Conservation (phyloP, 1,140 invertebrate species). For the Oedothorax gibbosus region DNA sequence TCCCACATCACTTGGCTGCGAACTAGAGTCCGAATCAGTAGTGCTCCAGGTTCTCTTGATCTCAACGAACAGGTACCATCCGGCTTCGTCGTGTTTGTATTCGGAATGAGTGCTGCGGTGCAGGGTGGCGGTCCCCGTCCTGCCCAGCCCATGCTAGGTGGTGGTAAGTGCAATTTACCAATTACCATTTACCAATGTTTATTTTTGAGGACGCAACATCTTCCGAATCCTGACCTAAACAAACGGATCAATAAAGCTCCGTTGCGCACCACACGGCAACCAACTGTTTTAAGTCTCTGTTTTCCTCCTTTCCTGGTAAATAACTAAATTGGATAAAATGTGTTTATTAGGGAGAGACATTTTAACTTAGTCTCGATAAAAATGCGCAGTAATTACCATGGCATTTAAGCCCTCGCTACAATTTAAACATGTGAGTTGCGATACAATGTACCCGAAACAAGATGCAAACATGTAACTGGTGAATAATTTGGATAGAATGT, state of each 20-base stretch:
- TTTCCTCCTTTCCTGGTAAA: neutral
- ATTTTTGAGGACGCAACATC: neutral
- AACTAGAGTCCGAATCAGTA: neutral
- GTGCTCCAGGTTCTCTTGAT: neutral
- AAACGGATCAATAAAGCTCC: constrained; percentile 35
- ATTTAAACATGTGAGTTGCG: neutral
- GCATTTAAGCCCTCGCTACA: neutral
- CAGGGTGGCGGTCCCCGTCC: constrained; percentile 51
- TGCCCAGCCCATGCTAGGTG: constrained; percentile 45
- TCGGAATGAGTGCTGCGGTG: constrained; percentile 58
- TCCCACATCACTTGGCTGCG: neutral
- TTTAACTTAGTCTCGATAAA: neutral
- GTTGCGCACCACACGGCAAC: constrained; percentile 16
- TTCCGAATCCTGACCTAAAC: constrained; percentile 13
- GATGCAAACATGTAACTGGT: too few relatives aligned
- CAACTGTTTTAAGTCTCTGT: neutral
- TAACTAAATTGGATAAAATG: neutral
- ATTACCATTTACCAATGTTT: neutral
- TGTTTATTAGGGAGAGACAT: neutral
- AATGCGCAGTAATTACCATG: neutral
- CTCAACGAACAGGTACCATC: neutral
- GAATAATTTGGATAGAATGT: too few relatives aligned
- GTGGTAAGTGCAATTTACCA: constrained; percentile 23
- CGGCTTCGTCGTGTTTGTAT: constrained; percentile 60
- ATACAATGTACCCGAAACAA: too few relatives aligned